Conservation (phyloP, 2,888 invertebrate species). For the Athalia circularis region DNA sequence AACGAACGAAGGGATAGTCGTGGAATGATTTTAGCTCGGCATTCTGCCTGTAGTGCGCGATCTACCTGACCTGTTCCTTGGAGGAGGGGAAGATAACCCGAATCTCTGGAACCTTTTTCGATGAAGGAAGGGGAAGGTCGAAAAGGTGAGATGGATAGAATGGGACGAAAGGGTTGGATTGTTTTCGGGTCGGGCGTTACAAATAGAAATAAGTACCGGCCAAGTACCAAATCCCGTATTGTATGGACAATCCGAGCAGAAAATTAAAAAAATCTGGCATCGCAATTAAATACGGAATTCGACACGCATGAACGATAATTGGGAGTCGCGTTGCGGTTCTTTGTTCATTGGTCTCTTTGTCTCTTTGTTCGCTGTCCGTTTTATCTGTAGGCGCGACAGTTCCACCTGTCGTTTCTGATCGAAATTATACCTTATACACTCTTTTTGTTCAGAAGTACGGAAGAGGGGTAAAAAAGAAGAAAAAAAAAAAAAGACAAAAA, state of each 20-base stretch:
- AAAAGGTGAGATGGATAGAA: conserved; percentile 39
- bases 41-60: conserved; percentile 4
- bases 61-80: conserved; percentile 35
- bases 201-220: conserved; percentile 38
- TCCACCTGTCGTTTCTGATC: neutral
- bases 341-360: neutral
- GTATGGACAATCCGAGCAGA: conserved; percentile 4
- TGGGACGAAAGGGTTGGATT: conserved; percentile 38
- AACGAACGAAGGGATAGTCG: conserved; percentile 21
- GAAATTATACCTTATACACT: neutral
- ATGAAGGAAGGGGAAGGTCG: conserved; percentile 26
- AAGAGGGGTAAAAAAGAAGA: neutral
- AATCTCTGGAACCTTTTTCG: conserved; percentile 24
- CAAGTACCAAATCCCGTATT: conserved; percentile 11
- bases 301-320: neutral
- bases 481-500: neutral
- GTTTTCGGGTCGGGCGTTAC: conserved; percentile 28
- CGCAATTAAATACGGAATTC: conserved; percentile 27
- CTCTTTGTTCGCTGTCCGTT: neutral
- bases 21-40: conserved; percentile 27
- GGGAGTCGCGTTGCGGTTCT: neutral
- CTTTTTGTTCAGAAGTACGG: neutral
- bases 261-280: neutral
- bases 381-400: neutral
- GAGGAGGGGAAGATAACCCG: conserved; percentile 30